These are phyloP conservation scores for Colostygia pectinataria DNA, from an alignment of 2,888 invertebrate species.

Conservation along the genomic window DNA sequence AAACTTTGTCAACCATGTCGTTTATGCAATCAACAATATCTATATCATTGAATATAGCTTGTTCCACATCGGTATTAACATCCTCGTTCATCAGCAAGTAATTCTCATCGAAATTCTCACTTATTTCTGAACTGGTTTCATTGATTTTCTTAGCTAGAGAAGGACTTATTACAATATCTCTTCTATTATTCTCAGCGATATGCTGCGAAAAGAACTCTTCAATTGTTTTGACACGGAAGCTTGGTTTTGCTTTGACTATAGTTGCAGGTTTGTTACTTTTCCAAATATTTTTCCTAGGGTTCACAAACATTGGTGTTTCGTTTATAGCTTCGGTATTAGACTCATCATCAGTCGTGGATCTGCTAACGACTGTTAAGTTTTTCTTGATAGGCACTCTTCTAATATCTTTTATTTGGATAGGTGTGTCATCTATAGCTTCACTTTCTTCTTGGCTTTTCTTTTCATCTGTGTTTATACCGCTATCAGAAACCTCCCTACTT, in stretches of 20 bases:
- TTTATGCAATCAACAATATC: conserved; percentile 61
- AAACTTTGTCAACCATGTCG: conserved; percentile 59
- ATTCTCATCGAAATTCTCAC: conserved; percentile 47
- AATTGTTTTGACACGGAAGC: conserved; percentile 44
- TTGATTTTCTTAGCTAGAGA: conserved; percentile 61
- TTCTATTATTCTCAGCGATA: conserved; percentile 42
- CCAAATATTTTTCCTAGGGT: conserved; percentile 35
- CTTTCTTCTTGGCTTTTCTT: conserved; percentile 36
- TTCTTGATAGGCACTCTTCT: conserved; percentile 26
- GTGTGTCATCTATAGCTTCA: conserved; percentile 50
- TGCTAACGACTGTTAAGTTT: conserved; percentile 39
- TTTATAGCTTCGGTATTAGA: conserved; percentile 56
- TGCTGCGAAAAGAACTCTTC: conserved; percentile 64
- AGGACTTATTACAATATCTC: conserved; percentile 54
- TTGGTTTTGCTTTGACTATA: conserved; percentile 18
- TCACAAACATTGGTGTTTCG: conserved; percentile 51
- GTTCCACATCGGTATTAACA: conserved; percentile 30
- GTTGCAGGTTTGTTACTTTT: conserved; percentile 23
- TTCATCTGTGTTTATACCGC: conserved; percentile 43
- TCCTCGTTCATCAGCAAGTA: conserved; percentile 34
- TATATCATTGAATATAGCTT: conserved; percentile 40
- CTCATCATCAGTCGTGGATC: conserved; percentile 56
- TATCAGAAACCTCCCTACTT: conserved; percentile 35
- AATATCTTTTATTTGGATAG: conserved; percentile 27
- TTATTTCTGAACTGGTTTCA: conserved; percentile 55